Evolutionary conservation across 1,140 invertebrate species (phyloP).

Genomic region (Dreissena polymorpha): DNA sequence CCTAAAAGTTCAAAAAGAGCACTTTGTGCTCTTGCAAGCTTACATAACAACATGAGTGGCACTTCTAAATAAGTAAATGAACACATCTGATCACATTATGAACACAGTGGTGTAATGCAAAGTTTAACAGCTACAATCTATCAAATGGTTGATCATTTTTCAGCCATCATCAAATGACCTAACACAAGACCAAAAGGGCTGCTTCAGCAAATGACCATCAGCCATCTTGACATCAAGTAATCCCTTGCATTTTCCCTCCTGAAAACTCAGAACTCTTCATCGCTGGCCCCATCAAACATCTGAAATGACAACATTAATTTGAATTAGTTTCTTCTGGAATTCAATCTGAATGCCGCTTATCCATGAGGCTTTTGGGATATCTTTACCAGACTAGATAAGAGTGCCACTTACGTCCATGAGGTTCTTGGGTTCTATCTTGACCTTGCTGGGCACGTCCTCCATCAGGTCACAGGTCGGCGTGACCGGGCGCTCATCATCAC

Average conservation of each 20-base stretch:
- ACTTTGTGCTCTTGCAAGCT: too few species aligned
- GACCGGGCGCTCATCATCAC: conserved; percentile 63
- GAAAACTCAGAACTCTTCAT: conserved; percentile 54
- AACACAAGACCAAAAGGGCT: too few species aligned
- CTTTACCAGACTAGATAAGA: not conserved
- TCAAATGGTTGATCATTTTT: too few species aligned
- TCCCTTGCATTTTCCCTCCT: not conserved
- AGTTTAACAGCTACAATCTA: too few species aligned
- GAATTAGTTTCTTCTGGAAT: not conserved
- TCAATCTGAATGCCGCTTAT: not conserved
- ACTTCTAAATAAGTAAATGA: too few species aligned
- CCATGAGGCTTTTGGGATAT: not conserved
- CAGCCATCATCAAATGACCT: too few species aligned
- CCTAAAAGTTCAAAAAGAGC: too few species aligned
- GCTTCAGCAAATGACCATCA: too few species aligned
- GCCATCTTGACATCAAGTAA: too few species aligned
- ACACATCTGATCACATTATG: too few species aligned
- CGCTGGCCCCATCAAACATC: conserved; percentile 71
- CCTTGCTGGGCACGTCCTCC: conserved; percentile 64
- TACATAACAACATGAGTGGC: too few species aligned
- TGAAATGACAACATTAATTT: conserved; percentile 46
- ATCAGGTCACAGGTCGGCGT: conserved; percentile 60
- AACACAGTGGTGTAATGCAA: too few species aligned
- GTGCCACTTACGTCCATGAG: conserved; percentile 66
- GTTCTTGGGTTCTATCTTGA: conserved; percentile 72